Evolutionary conservation across 2,888 invertebrate genomes (phyloP).

Genomic region (Sarcophaga caerulescens): DNA sequence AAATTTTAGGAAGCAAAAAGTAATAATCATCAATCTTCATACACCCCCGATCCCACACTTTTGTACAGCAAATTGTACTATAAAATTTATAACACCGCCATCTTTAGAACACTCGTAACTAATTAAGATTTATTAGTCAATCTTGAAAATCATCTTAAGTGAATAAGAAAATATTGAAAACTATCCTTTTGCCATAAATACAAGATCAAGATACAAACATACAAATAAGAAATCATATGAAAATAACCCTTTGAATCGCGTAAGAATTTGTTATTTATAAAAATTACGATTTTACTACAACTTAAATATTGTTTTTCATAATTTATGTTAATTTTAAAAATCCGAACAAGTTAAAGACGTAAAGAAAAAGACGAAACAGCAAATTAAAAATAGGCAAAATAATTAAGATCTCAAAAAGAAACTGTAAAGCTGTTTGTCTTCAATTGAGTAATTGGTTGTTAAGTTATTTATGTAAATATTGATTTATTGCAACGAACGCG

Average conservation of each 20-base stretch:
- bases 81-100: conserved; percentile 57
- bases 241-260: not conserved
- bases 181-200: conserved; percentile 27
- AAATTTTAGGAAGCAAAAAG: conserved; percentile 85
- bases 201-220: not conserved
- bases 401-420: not conserved
- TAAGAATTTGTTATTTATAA: conserved; percentile 34
- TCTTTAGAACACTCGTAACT: conserved; percentile 48
- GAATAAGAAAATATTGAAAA: conserved; percentile 29
- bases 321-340: not conserved
- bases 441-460: not conserved
- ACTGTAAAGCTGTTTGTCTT: not conserved
- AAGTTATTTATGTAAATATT: conserved; percentile 10
- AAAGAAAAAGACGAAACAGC: not conserved
- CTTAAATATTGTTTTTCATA: not conserved
- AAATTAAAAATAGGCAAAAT: not conserved
- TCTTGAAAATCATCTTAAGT: conserved; percentile 44
- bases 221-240: not conserved
- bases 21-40: conserved; percentile 22
- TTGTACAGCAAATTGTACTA: conserved; percentile 41
- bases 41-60: conserved; percentile 16
- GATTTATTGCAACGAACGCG: not conserved
- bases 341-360: too few relatives aligned
- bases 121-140: conserved; percentile 40
- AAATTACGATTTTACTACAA: conserved; percentile 6